These are phyloP conservation scores for Drosophila crucigera DNA, from an alignment of 2,888 invertebrate genomes.

Conservation along the genomic window DNA sequence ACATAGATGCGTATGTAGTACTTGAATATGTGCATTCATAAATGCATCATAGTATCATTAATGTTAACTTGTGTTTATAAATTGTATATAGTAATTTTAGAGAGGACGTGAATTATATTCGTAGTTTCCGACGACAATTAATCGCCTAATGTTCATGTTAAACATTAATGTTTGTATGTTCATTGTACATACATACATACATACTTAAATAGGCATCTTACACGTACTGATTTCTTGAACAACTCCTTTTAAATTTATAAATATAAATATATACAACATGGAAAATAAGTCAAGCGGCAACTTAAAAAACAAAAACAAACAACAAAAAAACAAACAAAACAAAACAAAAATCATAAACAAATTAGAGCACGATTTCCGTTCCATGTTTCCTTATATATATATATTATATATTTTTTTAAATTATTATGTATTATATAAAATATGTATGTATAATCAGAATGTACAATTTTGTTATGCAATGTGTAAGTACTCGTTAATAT, in stretches of 20 bases:
- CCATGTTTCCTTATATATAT: slow-evolving; percentile 36
- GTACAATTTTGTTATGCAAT: slow-evolving; percentile 78
- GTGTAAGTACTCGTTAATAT: slow-evolving; percentile 66
- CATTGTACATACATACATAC: slow-evolving; percentile 6
- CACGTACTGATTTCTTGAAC: slow-evolving; percentile 40
- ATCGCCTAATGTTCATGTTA: slow-evolving; percentile 9
- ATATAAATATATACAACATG: slow-evolving; percentile 16
- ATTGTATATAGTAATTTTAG: slow-evolving; percentile 56
- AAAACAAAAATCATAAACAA: slow-evolving; percentile 8
- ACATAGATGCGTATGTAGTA: neutral
- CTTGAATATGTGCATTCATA: neutral
- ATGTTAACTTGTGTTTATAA: slow-evolving; percentile 55
- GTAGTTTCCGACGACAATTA: slow-evolving; percentile 25
- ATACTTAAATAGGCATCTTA: slow-evolving; percentile 10
- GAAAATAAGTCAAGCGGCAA: slow-evolving; percentile 27
- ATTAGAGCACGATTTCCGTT: slow-evolving; percentile 56
- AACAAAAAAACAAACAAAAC: neutral
- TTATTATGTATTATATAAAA: slow-evolving; percentile 61
- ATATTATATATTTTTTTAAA: slow-evolving; percentile 35
- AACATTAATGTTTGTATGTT: slow-evolving; percentile 5
- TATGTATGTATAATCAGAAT: slow-evolving; percentile 57
- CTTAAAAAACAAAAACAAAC: neutral
- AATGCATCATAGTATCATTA: slow-evolving; percentile 13
- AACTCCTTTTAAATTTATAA: slow-evolving; percentile 2
- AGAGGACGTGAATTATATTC: slow-evolving; percentile 27